A percentile compares a stretch with the other conserved stretches of the same genome.
Evolutionary conservation across 2,888 invertebrate genomes (phyloP).

Genomic region (Hedychridium roseum): DNA sequence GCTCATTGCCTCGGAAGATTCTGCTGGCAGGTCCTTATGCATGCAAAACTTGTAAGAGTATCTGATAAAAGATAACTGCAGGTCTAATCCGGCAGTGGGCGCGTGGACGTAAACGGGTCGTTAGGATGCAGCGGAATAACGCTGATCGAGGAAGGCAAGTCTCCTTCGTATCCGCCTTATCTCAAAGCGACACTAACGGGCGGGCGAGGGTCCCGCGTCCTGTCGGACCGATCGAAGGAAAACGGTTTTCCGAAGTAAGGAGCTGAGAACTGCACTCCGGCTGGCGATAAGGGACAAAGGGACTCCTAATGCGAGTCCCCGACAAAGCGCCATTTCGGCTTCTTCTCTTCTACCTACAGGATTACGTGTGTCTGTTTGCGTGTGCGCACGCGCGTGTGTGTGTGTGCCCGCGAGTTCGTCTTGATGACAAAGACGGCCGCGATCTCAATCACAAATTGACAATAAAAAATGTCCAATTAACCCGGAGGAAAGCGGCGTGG

Average conservation of each 20-base stretch:
- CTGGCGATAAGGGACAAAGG: slow-evolving; percentile 52
- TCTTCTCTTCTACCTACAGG: slow-evolving; percentile 22
- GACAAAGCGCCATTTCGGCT: slow-evolving; percentile 51
- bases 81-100: too few species aligned
- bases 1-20: too few species aligned
- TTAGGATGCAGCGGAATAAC: too few species aligned
- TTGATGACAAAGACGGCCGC: slow-evolving; percentile 46
- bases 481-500: slow-evolving; percentile 43
- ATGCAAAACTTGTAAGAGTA: too few species aligned
- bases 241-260: slow-evolving; percentile 22
- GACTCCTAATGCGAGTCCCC: slow-evolving; percentile 47
- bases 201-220: slow-evolving; percentile 3
- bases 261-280: slow-evolving; percentile 26
- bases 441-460: slow-evolving; percentile 62
- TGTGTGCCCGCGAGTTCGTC: too few species aligned
- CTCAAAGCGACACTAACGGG: slow-evolving; percentile 5
- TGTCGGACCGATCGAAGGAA: slow-evolving; percentile 7
- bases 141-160: too few species aligned
- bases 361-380: too few species aligned
- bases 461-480: slow-evolving; percentile 64
- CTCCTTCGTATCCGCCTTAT: slow-evolving; percentile 1
- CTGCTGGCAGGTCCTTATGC: too few species aligned
- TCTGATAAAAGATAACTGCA: too few species aligned
- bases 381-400: too few species aligned
- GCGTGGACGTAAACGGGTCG: too few species aligned